These are phyloP conservation scores for Lates japonicus DNA, from an alignment of 2,797 vertebrate genomes.

Conservation along the genomic window DNA sequence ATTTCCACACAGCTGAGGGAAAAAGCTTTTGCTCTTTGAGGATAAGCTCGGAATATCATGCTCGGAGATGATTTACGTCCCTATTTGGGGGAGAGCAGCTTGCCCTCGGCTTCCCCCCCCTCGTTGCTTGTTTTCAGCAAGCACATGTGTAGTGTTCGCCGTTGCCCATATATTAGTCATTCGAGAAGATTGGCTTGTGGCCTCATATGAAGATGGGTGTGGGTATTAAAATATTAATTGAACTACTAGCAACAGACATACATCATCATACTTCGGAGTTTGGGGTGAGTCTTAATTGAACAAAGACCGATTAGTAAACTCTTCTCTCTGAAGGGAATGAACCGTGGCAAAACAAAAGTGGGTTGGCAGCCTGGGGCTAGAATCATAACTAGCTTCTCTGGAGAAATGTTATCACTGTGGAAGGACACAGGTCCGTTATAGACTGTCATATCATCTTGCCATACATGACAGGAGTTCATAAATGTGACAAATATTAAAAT, in stretches of 20 bases:
- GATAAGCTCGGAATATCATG: conserved; percentile 68
- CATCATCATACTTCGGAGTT: conserved; percentile 53
- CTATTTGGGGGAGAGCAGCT: conserved; percentile 72
- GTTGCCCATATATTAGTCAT: conserved; percentile 72
- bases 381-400: conserved; percentile 77
- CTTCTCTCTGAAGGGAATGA: conserved; percentile 84
- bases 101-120: conserved; percentile 44
- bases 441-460: conserved; percentile 36
- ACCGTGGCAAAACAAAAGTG: conserved; percentile 86
- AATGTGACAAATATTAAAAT: conserved; percentile 50
- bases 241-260: conserved; percentile 65
- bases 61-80: conserved; percentile 79
- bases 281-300: conserved; percentile 80
- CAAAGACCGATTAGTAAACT: conserved; percentile 88
- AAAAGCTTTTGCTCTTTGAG: conserved; percentile 71
- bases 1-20: conserved; percentile 63
- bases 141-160: conserved; percentile 65
- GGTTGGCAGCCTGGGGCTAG: conserved; percentile 81
- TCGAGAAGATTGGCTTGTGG: conserved; percentile 64
- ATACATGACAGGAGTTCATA: conserved; percentile 44
- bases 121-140: conserved; percentile 56
- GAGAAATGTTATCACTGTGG: conserved; percentile 43
- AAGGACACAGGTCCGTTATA: conserved; percentile 40
- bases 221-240: conserved; percentile 80
- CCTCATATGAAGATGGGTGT: conserved; percentile 66